These are phyloP conservation scores for Teleogryllus occipitalis DNA, from an alignment of 1,140 invertebrate species.

Conservation along the genomic window DNA sequence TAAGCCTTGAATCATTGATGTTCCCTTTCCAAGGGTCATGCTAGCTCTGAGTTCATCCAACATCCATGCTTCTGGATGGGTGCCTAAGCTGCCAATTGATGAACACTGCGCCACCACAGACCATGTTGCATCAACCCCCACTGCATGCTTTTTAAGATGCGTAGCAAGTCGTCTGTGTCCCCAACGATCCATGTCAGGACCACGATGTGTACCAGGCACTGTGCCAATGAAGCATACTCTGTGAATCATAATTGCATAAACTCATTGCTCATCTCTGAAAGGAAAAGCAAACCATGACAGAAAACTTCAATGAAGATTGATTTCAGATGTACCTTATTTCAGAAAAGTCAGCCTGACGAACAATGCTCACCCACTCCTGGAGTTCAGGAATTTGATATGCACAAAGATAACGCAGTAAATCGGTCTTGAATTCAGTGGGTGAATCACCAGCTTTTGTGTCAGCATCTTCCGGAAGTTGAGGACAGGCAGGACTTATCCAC, in stretches of 20 bases:
- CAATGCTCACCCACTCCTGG: constrained; percentile 60
- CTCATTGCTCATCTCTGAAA: background rate
- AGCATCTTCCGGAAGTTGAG: constrained; percentile 42
- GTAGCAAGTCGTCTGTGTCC: constrained; percentile 61
- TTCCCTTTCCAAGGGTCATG: constrained; percentile 35
- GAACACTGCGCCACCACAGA: constrained; percentile 76
- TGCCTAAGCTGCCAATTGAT: constrained; percentile 79
- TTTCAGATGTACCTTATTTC: constrained; percentile 54
- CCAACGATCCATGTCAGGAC: constrained; percentile 46
- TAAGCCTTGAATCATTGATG: background rate
- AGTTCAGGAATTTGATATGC: constrained; percentile 62
- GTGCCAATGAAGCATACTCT: constrained; percentile 81
- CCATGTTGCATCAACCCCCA: constrained; percentile 47
- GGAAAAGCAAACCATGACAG: background rate
- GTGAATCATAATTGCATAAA: constrained; percentile 23
- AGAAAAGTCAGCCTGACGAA: constrained; percentile 72
- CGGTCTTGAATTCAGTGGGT: constrained; percentile 73
- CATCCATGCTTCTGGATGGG: constrained; percentile 60
- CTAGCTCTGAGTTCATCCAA: constrained; percentile 53
- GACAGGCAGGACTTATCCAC: constrained; percentile 80
- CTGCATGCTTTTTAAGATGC: constrained; percentile 54
- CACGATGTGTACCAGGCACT: constrained; percentile 68
- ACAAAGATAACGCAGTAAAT: constrained; percentile 71
- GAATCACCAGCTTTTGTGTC: constrained; percentile 64
- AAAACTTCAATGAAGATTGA: too few relatives aligned